Base-by-base conservation (phyloP, 92 coral and sea anemone genomes). In the Nematostella vectensis region DNA sequence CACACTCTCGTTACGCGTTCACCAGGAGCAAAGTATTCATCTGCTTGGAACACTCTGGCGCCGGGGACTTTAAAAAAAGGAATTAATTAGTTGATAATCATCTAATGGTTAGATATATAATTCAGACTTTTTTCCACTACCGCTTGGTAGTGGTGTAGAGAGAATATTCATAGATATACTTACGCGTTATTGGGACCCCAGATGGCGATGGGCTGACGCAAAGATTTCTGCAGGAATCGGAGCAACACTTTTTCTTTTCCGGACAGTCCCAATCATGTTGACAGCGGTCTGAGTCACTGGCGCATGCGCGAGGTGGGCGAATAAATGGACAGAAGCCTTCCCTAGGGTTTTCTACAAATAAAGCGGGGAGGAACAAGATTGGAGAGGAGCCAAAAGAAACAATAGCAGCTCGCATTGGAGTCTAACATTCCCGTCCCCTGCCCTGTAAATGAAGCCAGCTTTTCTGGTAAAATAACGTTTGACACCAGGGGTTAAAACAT, bases 21-120 rank as follows among this genome's bases (percentile, higher is more conserved):
- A 1, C 45, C 47, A 13, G 62, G 63, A 23, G 45, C 45, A 55
- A 55, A 54, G 15, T 51, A 53, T 40, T 66, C 45, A 31, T 3
- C 18, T 23, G 28, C 2, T 16, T 59, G 72, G 40, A 54, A 66
- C 18, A 42, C 27, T 25, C 55, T 59, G 12, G 55, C 72, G 18
- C 72, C 72, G 4, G 72, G 72, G 15, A 43, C 72, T 66, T 16
- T 29, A 4, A 38, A 21, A 19, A 36, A n/a, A n/a, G n/a, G n/a
- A n/a, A n/a, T n/a, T n/a, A n/a, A n/a, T n/a, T 30, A 22, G 20
- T n/a, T n/a, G n/a, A n/a, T n/a, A n/a, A n/a, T n/a, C n/a, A n/a
- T n/a, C n/a, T n/a, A n/a, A n/a, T n/a, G n/a, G n/a, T n/a, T n/a
- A n/a, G n/a, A n/a, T n/a, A n/a, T n/a, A n/a, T n/a, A n/a, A n/a